Conservation (phyloP, 1,140 invertebrate genomes). For the Grapholita molesta region DNA sequence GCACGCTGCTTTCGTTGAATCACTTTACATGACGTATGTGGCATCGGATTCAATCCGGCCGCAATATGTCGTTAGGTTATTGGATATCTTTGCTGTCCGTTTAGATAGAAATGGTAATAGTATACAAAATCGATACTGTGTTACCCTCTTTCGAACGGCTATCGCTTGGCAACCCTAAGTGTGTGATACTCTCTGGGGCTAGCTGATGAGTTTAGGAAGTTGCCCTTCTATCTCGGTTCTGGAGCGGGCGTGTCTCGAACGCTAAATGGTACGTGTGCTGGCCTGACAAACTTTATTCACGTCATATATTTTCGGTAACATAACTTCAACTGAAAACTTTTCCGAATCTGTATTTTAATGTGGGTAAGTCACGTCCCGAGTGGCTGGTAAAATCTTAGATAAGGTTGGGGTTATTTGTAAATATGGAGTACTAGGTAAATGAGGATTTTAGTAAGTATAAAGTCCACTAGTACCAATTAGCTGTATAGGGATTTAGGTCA, state of each 20-base stretch:
- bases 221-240: conserved; percentile 34
- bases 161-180: not conserved
- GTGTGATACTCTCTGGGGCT: conserved; percentile 32
- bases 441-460: too few relatives aligned
- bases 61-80: not conserved
- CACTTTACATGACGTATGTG: conserved; percentile 2
- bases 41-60: not conserved
- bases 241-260: conserved; percentile 32
- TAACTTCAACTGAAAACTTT: not conserved
- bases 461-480: too few relatives aligned
- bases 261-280: conserved; percentile 25
- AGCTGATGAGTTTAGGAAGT: conserved; percentile 54
- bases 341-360: too few relatives aligned
- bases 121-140: not conserved
- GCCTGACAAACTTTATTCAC: conserved; percentile 10
- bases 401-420: too few relatives aligned
- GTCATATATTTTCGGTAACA: not conserved
- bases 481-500: too few relatives aligned
- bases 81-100: not conserved
- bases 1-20: not conserved
- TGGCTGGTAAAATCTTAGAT: too few relatives aligned
- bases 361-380: too few relatives aligned
- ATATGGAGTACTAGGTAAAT: too few relatives aligned
- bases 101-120: not conserved
- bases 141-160: not conserved